Conservation (phyloP, 2,113 vertebrate species). For the Percina caprodes region DNA sequence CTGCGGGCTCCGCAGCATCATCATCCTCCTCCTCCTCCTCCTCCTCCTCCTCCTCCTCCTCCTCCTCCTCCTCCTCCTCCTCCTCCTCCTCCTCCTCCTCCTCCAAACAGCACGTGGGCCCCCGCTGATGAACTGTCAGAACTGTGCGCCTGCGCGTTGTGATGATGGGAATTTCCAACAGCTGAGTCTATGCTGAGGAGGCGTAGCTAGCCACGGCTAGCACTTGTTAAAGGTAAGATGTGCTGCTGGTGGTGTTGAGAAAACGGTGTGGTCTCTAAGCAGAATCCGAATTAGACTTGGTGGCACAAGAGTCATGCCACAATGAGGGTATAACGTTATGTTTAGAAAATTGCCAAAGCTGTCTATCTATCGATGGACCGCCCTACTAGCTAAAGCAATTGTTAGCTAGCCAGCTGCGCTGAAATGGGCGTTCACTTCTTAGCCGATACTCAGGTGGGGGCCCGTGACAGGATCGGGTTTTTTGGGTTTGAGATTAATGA, state of each 20-base stretch:
- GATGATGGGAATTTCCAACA: slow-evolving; percentile 80
- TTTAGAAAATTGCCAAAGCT: neutral
- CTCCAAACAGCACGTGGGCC: slow-evolving; percentile 66
- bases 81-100: neutral
- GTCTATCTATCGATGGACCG: slow-evolving; percentile 34
- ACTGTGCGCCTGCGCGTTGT: slow-evolving; percentile 74
- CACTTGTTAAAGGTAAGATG: slow-evolving; percentile 81
- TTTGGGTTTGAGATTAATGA: neutral
- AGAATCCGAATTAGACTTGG: neutral
- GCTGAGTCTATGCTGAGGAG: slow-evolving; percentile 64
- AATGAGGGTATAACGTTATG: neutral
- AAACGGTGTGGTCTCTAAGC: neutral
- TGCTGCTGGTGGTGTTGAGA: neutral
- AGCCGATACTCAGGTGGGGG: slow-evolving; percentile 29
- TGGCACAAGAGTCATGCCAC: rapidly evolving
- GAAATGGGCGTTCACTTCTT: slow-evolving; percentile 82
- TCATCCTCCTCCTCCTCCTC: neutral
- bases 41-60: neutral
- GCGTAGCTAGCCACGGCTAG: slow-evolving; percentile 74
- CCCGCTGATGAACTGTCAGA: slow-evolving; percentile 61
- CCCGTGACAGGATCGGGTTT: slow-evolving; percentile 2
- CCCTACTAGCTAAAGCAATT: slow-evolving; percentile 55
- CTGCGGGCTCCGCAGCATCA: neutral
- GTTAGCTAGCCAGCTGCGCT: slow-evolving; percentile 69
- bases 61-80: slow-evolving; percentile 3